Evolutionary conservation across 2,113 vertebrate genomes (phyloP), one percentile per base, ranked within the genome.

Genomic region (Apodemus sylvaticus): DNA sequence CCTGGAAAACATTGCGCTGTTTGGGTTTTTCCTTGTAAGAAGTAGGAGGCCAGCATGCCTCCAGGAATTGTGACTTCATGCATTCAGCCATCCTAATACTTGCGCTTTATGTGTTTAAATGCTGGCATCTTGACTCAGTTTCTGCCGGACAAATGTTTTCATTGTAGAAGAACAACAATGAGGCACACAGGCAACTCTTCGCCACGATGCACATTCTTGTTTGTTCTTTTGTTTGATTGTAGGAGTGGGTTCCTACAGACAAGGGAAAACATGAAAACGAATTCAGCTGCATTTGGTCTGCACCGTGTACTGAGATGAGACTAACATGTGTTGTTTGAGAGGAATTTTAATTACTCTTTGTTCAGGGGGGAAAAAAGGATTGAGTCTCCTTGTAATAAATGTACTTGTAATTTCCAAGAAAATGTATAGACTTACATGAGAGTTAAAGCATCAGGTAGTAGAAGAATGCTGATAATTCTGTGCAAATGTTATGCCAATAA

Each of bases 321-420:
- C 88, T 93, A 90, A 94, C 66, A 89, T 62, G 66, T 12, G 96
- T 92, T 42, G 76, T 73, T 96, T 89, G n/a, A 81, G 45, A 77
- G 92, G 42, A 88, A 70, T 96, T 96, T 62, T 62, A 95, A 97
- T 89, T 45, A 58, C 7, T 3, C 26, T 95, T 96, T 85, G 82
- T 96, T 97, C 73, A 89, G 39, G 36, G 4, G 26, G 9, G 89
- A 64, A 88, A 6, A 74, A 60, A 14, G 39, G 70, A 83, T 83
- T 20, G 93, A 58, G 81, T 87, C 78, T 74, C 86, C 31, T 24
- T 78, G 9, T 93, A 81, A 90, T 89, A 76, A 88, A 86, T 90
- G 19, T 55, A 85, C 73, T 93, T 73, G 42, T 42, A 60, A 5
- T 82, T 68, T 95, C 93, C 42, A 85, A 66, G 53, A 91, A 74